phyloP scores from a whole-genome alignment of 2,113 vertebrate genomes.

The Eulemur macaco region DNA sequence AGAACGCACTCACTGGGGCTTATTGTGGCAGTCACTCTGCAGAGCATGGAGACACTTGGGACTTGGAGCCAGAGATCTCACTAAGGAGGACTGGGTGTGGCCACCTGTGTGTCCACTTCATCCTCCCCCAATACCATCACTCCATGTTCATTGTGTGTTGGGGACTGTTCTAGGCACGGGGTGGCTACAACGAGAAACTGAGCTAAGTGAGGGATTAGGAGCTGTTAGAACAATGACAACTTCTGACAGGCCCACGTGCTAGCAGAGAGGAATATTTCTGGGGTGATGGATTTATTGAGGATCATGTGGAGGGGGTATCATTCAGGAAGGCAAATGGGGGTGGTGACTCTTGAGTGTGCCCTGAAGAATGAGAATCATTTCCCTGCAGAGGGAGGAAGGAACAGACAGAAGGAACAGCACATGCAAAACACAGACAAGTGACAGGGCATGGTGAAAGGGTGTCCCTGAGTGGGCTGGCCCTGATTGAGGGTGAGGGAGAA shows the following conservation, averaged over 20 bases:
- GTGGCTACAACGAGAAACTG: neutral
- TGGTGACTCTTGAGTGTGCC: too few species aligned
- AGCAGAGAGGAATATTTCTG: too few species aligned
- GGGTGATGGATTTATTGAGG: neutral
- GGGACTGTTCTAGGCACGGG: too few species aligned
- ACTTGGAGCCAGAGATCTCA: accelerated
- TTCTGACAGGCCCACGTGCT: too few species aligned
- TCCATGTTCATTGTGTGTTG: accelerated
- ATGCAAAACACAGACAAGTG: too few species aligned
- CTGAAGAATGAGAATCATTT: neutral
- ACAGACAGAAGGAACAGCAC: too few species aligned
- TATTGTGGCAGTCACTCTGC: neutral
- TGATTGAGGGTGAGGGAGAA: accelerated
- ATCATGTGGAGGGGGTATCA: neutral
- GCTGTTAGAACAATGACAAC: neutral
- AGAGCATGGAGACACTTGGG: accelerated
- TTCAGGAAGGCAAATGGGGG: accelerated
- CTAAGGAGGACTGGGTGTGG: accelerated
- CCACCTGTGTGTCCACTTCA: accelerated
- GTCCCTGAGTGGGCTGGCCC: too few species aligned
- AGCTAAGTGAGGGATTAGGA: too few species aligned
- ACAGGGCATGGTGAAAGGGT: accelerated
- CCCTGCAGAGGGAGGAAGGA: neutral
- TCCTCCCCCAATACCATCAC: accelerated
- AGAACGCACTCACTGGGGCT: too few species aligned